phyloP scores from a whole-genome alignment of 1,140 invertebrate genomes.

The Bombus vancouverensis region DNA sequence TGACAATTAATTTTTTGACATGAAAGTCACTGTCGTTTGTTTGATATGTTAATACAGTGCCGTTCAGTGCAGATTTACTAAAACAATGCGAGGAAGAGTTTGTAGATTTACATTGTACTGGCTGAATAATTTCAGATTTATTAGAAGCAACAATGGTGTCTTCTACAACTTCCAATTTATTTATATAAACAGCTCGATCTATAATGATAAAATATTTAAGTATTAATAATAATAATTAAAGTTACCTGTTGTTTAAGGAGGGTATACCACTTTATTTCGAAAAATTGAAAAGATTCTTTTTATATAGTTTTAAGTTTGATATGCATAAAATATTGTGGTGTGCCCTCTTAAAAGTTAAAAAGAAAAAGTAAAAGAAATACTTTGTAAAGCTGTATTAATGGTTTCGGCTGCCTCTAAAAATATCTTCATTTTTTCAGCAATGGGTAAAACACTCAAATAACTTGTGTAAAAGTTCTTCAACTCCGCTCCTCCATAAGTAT shows the following conservation, averaged over 20 bases:
- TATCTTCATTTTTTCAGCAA: slow-evolving; percentile 8
- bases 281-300: background rate
- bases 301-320: no score
- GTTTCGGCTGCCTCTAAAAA: slow-evolving; percentile 31
- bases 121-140: slow-evolving; percentile 20
- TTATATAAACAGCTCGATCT: slow-evolving; percentile 64
- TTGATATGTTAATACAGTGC: background rate
- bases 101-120: slow-evolving; percentile 20
- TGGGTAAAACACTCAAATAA: background rate
- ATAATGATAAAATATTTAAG: slow-evolving; percentile 9
- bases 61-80: background rate
- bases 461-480: slow-evolving; percentile 49
- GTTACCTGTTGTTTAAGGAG: background rate
- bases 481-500: slow-evolving; percentile 45
- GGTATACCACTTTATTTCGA: background rate
- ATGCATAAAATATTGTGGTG: background rate
- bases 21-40: slow-evolving; percentile 21
- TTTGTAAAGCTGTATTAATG: slow-evolving; percentile 52
- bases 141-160: slow-evolving; percentile 12
- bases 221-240: background rate
- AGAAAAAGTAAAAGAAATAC: slow-evolving; percentile 47
- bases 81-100: slow-evolving; percentile 43
- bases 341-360: slow-evolving; percentile 4
- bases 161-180: slow-evolving; percentile 60
- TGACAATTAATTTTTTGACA: slow-evolving; percentile 42